These are phyloP conservation scores for Uria aalge DNA, from an alignment of 2,113 vertebrate species.

Conservation along the genomic window DNA sequence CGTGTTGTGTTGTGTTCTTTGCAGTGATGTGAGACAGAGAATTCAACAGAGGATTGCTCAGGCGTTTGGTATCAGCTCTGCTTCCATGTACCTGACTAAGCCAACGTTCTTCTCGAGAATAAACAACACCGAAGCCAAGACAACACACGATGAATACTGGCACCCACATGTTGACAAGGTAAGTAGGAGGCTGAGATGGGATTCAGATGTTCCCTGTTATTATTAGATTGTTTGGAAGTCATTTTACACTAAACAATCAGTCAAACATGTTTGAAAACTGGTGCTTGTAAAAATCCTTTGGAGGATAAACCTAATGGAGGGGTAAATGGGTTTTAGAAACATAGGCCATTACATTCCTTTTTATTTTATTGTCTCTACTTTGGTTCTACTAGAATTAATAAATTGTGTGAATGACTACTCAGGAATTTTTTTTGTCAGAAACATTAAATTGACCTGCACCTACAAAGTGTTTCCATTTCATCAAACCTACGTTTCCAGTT, in stretches of 20 bases:
- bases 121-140: constrained; percentile 87
- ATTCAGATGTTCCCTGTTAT: neutral
- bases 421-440: neutral
- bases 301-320: neutral
- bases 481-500: neutral
- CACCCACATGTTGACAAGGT: constrained; percentile 96
- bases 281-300: neutral
- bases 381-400: neutral
- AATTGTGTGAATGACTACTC: neutral
- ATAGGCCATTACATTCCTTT: neutral
- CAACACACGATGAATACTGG: constrained; percentile 95
- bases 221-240: neutral
- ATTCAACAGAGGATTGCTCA: constrained; percentile 85
- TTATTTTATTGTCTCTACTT: neutral
- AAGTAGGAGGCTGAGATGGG: neutral
- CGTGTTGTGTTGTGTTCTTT: neutral
- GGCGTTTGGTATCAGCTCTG: constrained; percentile 80
- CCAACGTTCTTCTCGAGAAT: constrained; percentile 98
- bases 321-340: neutral
- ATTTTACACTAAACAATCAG: neutral
- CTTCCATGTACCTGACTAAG: constrained; percentile 88
- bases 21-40: constrained; percentile 81
- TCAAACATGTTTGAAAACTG: neutral
- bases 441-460: neutral
- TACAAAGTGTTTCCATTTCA: neutral